phyloP scores from a whole-genome alignment of 2,888 invertebrate genomes.

The Pyrrhia umbra region DNA sequence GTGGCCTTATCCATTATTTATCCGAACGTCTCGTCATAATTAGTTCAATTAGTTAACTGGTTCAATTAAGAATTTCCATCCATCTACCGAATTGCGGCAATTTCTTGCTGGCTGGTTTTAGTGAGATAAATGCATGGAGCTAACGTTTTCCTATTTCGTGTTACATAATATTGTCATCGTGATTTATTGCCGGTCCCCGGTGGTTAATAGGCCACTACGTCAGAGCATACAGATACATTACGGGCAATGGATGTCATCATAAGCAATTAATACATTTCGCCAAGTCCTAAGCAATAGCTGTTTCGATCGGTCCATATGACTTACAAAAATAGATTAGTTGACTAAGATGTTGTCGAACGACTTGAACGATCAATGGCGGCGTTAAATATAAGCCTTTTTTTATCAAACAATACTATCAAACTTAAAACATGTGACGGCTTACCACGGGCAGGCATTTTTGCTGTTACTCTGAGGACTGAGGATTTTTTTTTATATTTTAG shows the following conservation, averaged over 20 bases:
- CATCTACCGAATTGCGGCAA: constrained; percentile 58
- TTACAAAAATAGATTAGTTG: neutral
- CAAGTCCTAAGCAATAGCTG: neutral
- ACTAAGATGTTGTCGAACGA: too few relatives aligned
- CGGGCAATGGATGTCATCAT: constrained; percentile 17
- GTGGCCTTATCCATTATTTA: constrained; percentile 63
- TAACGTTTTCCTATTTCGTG: constrained; percentile 48
- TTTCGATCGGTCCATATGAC: neutral
- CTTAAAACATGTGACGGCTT: too few relatives aligned
- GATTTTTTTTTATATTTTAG: too few relatives aligned
- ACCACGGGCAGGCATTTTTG: too few relatives aligned
- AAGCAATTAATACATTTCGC: constrained; percentile 4
- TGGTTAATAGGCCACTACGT: constrained; percentile 26
- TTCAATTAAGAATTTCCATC: constrained; percentile 67
- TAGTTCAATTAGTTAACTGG: constrained; percentile 68
- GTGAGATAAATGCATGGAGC: constrained; percentile 55
- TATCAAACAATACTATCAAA: too few relatives aligned
- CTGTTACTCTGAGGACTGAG: too few relatives aligned
- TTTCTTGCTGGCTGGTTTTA: constrained; percentile 60
- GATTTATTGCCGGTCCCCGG: constrained; percentile 25
- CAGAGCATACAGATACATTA: constrained; percentile 2
- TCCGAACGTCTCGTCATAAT: constrained; percentile 65
- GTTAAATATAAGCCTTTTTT: too few relatives aligned
- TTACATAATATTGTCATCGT: constrained; percentile 41
- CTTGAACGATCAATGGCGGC: too few relatives aligned